Evolutionary conservation across 2,113 vertebrate genomes (phyloP).

Genomic region (Psittacula cyanocephala): DNA sequence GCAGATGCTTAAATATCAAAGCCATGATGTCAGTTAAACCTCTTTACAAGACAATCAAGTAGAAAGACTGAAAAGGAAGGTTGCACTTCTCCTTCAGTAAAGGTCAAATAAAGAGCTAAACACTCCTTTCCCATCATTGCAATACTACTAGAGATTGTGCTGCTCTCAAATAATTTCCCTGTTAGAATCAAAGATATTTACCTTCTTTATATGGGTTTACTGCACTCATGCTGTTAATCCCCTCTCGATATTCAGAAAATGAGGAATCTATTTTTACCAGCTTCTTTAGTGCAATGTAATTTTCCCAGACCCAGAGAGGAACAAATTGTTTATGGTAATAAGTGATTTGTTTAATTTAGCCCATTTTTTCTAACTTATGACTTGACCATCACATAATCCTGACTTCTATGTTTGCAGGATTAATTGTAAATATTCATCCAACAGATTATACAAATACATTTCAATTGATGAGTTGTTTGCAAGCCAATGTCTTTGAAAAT

Average conservation of each 20-base stretch:
- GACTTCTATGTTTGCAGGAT: background rate
- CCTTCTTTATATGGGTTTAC: background rate
- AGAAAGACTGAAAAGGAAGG: background rate
- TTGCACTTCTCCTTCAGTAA: background rate
- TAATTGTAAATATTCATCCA: conserved; percentile 27
- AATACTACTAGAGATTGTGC: background rate
- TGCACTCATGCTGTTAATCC: background rate
- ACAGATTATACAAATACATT: conserved; percentile 17
- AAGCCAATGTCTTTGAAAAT: background rate
- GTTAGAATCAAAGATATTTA: background rate
- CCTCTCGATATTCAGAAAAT: background rate
- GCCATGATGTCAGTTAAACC: background rate
- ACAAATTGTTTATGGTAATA: background rate
- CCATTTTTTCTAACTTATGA: background rate
- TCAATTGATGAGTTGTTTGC: background rate
- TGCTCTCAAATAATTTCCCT: background rate
- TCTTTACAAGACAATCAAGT: background rate
- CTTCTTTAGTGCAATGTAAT: background rate
- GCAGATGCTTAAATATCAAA: conserved; percentile 3
- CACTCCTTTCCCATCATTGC: background rate
- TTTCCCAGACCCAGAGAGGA: background rate
- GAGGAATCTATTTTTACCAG: background rate
- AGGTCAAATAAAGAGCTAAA: background rate
- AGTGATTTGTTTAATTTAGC: background rate
- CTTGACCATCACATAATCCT: background rate